Conservation (phyloP, 2,888 invertebrate species). For the Megaustenia siamemsis region DNA sequence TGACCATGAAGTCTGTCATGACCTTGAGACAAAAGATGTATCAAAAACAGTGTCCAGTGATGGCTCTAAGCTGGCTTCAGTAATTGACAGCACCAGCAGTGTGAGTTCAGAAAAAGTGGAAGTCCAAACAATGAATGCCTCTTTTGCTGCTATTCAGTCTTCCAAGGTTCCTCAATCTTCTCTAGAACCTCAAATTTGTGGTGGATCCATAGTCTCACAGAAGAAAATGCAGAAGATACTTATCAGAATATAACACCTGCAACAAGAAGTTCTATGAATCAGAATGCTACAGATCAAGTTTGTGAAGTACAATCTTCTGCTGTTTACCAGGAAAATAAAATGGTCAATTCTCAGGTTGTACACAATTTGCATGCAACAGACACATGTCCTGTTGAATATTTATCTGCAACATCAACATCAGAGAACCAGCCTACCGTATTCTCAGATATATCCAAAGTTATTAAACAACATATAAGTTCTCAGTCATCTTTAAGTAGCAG, state of each 20-base stretch:
- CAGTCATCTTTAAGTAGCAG: background rate
- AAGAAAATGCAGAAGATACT: background rate
- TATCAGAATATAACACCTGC: background rate
- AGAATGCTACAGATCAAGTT: too few species aligned
- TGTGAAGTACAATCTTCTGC: too few species aligned
- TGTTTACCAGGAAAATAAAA: too few species aligned
- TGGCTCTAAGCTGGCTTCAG: background rate
- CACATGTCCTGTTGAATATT: too few species aligned
- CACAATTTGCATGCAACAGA: too few species aligned
- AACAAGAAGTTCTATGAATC: too few species aligned
- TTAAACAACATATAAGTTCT: too few species aligned
- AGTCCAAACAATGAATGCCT: background rate
- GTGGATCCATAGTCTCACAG: conserved; percentile 9
- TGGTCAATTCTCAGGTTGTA: too few species aligned
- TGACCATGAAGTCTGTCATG: background rate
- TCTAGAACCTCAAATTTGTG: background rate
- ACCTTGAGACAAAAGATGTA: background rate
- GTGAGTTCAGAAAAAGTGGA: background rate
- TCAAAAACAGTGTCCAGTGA: background rate
- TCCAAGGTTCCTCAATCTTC: too few species aligned
- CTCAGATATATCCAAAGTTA: too few species aligned
- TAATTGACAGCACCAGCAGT: background rate
- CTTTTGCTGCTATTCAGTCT: background rate
- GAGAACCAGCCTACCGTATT: too few species aligned
- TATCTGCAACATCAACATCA: too few species aligned